Percentiles rank a stretch among this genome's conserved stretches.
phyloP scores from a whole-genome alignment of 2,888 invertebrate species.

The Lysandra bellargus region DNA sequence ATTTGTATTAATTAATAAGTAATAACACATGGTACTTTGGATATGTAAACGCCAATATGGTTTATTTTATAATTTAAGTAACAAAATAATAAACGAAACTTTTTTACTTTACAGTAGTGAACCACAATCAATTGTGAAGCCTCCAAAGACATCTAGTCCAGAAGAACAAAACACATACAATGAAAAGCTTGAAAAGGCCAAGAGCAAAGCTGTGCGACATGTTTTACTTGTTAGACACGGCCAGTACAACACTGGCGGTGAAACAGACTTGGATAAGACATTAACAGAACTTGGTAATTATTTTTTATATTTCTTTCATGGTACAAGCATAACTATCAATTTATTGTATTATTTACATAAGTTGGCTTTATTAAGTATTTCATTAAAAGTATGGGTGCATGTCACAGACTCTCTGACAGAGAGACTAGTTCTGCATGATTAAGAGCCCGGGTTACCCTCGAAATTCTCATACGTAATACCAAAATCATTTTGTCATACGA shows the following conservation, averaged over 20 bases:
- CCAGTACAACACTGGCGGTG: slow-evolving; percentile 91
- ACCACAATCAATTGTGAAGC: slow-evolving; percentile 85
- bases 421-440: too few species aligned
- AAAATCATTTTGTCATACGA: too few species aligned
- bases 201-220: slow-evolving; percentile 86
- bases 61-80: background rate
- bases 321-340: background rate
- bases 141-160: slow-evolving; percentile 60
- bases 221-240: slow-evolving; percentile 96
- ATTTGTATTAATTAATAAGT: background rate
- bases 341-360: too few species aligned
- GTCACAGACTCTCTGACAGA: too few species aligned
- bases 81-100: background rate
- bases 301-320: background rate
- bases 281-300: slow-evolving; percentile 89
- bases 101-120: slow-evolving; percentile 81
- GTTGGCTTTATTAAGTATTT: too few species aligned
- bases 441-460: too few species aligned
- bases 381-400: too few species aligned
- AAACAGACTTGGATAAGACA: slow-evolving; percentile 85
- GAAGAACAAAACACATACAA: slow-evolving; percentile 86
- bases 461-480: too few species aligned
- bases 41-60: background rate
- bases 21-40: background rate
- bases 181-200: slow-evolving; percentile 82